A percentile compares a stretch with the other conserved stretches of the same genome.
Evolutionary conservation across 2,888 invertebrate species (phyloP).

Genomic region (Sialis fuliginosa): DNA sequence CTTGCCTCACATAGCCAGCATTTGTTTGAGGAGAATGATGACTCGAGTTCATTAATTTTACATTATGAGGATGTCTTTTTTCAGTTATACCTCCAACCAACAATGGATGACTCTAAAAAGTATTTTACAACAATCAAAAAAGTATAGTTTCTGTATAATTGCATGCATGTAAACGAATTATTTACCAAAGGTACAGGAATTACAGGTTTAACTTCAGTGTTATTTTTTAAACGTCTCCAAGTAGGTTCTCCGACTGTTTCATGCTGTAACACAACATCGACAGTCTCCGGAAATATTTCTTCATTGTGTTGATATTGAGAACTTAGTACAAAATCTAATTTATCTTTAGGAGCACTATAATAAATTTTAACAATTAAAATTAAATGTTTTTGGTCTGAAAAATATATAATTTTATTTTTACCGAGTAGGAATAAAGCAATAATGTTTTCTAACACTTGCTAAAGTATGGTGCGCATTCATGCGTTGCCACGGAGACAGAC

Average conservation of each 20-base stretch:
- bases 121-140: background rate
- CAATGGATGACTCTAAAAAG: constrained; percentile 35
- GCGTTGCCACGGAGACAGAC: constrained; percentile 25
- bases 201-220: constrained; percentile 25
- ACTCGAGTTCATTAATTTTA: constrained; percentile 65
- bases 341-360: constrained; percentile 40
- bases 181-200: constrained; percentile 17
- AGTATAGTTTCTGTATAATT: background rate
- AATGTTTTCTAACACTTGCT: constrained; percentile 29
- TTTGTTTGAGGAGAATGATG: constrained; percentile 66
- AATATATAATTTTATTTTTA: constrained; percentile 4
- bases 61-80: constrained; percentile 47
- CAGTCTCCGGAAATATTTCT: constrained; percentile 43
- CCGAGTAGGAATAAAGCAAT: constrained; percentile 22
- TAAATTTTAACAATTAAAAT: background rate
- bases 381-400: background rate
- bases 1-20: constrained; percentile 63
- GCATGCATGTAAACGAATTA: background rate
- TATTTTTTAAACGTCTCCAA: constrained; percentile 51
- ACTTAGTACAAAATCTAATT: constrained; percentile 46
- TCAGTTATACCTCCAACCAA: constrained; percentile 43
- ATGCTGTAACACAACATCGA: constrained; percentile 44
- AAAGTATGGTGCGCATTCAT: constrained; percentile 34
- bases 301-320: constrained; percentile 48
- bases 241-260: constrained; percentile 46